Conservation (phyloP, 2,888 invertebrate genomes). For the Heterodera filipjevi region DNA sequence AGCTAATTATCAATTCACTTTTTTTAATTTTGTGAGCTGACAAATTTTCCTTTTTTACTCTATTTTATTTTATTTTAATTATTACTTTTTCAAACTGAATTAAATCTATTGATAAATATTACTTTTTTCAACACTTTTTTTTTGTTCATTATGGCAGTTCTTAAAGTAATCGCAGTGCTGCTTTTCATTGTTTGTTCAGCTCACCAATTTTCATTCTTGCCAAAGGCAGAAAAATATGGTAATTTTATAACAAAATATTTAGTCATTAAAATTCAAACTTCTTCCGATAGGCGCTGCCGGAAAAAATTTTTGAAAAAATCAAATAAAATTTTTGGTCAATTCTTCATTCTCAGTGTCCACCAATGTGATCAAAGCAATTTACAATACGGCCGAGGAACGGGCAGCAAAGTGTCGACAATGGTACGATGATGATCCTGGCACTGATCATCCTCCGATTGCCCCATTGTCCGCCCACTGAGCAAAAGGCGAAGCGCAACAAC, state of each 20-base stretch:
- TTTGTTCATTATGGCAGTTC: neutral
- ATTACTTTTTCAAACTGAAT: too few relatives aligned
- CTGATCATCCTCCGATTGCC: neutral
- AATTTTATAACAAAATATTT: neutral
- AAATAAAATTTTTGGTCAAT: neutral
- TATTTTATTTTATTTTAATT: too few relatives aligned
- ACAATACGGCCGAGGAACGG: neutral
- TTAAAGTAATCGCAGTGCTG: neutral
- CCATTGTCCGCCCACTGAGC: constrained; percentile 1
- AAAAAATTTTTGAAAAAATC: too few relatives aligned
- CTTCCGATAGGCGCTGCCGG: too few relatives aligned
- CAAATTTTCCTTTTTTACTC: too few relatives aligned
- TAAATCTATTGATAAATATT: too few relatives aligned
- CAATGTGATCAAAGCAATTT: constrained; percentile 1
- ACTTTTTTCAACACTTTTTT: neutral
- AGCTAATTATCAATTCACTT: too few relatives aligned
- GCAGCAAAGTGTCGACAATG: neutral
- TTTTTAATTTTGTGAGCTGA: too few relatives aligned
- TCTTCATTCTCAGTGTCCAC: neutral
- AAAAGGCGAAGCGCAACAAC: neutral
- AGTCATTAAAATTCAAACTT: too few relatives aligned
- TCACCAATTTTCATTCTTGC: neutral
- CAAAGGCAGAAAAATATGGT: neutral
- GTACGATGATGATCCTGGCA: neutral
- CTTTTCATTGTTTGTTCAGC: neutral